These are phyloP conservation scores for Balaeniceps rex DNA, from an alignment of 2,113 vertebrate genomes.

Conservation along the genomic window DNA sequence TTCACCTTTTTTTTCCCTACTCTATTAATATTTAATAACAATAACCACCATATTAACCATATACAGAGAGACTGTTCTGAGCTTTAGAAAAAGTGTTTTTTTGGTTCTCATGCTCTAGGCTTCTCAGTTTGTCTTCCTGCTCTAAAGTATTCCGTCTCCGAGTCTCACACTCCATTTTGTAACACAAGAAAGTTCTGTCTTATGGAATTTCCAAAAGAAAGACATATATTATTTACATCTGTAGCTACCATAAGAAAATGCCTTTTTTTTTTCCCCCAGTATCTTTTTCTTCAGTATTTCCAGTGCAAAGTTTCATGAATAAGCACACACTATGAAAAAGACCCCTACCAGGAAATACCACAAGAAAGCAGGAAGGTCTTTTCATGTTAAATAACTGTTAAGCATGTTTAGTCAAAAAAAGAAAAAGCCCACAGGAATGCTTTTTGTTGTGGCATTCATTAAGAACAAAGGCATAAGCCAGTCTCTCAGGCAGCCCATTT, in stretches of 20 bases:
- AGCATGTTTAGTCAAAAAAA: neutral
- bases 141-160: neutral
- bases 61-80: neutral
- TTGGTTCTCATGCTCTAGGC: neutral
- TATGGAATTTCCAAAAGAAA: conserved; percentile 14
- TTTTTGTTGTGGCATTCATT: conserved; percentile 54
- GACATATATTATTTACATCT: conserved; percentile 44
- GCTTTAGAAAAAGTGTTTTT: neutral
- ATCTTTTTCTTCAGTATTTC: conserved; percentile 1
- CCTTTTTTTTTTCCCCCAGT: neutral
- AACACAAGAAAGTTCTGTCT: conserved; percentile 19
- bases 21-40: neutral
- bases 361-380: conserved; percentile 45
- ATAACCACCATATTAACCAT: neutral
- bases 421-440: conserved; percentile 41
- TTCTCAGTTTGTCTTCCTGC: neutral
- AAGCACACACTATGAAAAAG: conserved; percentile 13
- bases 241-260: neutral
- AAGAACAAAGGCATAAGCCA: conserved; percentile 57
- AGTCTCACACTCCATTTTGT: neutral
- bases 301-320: neutral
- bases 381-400: conserved; percentile 55
- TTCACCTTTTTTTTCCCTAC: neutral
- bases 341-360: conserved; percentile 48
- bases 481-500: neutral